Evolutionary conservation across 2,113 vertebrate species (phyloP).

Genomic region (Mus spicilegus): DNA sequence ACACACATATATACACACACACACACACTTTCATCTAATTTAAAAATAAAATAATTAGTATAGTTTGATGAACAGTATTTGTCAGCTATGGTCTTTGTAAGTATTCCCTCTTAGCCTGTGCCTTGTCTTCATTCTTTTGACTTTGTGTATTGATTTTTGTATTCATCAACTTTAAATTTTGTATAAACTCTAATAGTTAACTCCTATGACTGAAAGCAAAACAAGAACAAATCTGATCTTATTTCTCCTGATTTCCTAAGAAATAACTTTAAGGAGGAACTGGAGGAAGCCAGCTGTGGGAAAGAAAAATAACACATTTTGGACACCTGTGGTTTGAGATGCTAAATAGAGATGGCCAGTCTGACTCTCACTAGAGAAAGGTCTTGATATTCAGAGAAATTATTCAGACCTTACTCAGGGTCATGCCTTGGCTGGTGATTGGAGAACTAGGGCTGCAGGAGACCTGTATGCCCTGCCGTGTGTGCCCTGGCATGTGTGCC

Average conservation of each 20-base stretch:
- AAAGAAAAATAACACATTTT: neutral
- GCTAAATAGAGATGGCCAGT: neutral
- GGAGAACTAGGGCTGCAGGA: neutral
- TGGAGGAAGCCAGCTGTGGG: neutral
- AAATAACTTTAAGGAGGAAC: conserved; percentile 6
- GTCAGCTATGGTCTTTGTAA: neutral
- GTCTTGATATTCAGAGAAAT: neutral
- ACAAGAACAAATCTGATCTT: neutral
- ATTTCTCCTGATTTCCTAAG: conserved; percentile 40
- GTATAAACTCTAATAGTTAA: neutral
- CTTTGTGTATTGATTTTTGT: conserved; percentile 23
- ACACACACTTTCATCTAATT: neutral
- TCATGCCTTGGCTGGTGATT: neutral
- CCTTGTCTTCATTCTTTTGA: neutral
- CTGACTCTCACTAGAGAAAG: neutral
- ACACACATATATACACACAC: neutral
- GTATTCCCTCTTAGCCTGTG: neutral
- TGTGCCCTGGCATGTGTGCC: neutral
- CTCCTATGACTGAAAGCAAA: neutral
- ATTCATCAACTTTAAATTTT: conserved; percentile 32
- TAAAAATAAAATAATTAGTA: neutral
- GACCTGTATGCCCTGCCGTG: neutral
- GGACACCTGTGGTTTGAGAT: neutral
- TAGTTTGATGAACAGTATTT: neutral
- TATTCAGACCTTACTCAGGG: neutral